Evolutionary conservation across 2,797 vertebrate genomes (phyloP), one percentile per base, ranked within the genome.

Genomic region (Picus viridis): DNA sequence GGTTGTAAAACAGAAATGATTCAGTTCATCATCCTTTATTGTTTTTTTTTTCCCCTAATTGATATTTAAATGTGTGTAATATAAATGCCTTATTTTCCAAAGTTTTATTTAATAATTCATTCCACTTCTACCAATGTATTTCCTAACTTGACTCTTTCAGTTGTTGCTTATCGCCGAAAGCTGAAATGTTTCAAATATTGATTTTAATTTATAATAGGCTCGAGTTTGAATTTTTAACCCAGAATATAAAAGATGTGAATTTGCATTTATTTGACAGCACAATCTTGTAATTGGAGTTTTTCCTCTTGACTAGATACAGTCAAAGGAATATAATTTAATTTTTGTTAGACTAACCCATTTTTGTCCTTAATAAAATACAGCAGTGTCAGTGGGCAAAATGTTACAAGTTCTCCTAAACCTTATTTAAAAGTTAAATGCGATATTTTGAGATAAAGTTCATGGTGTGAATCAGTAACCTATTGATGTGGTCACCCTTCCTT

Each of bases 181-280:
- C 79, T 10, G 26, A 89, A 96, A 92, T 89, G 70, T 96, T 95
- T 97, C 94, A 96, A 90, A 96, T 96, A 96, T 94, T 95, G 94
- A 97, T 97, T 97, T 96, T 96, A 92, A 95, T 96, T 97, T 93
- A 90, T 73, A 96, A 91, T 61, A 92, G 78, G 85, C 63, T 89
- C 70, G 20, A 83, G 69, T 81, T 90, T 93, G 92, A 96, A 89
- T 96, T 97, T 96, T 97, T 96, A 97, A 97, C 95, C 82, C 79
- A 89, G 76, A 81, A 64, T 94, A 92, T 95, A 95, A 96, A 97
- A 93, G 84, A 97, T 89, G 91, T 61, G 30, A 91, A 97, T 97
- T 96, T 97, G 82, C 95, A 97, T 97, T 97, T 96, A 93, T 96
- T 96, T 97, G 96, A 96, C 97, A 96, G 89, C 83, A 87, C 92